Evolutionary conservation across 35 echinoderm and acorn worm species (phyloP), one percentile per base, ranked within the genome.

Genomic region (Lytechinus pictus): DNA sequence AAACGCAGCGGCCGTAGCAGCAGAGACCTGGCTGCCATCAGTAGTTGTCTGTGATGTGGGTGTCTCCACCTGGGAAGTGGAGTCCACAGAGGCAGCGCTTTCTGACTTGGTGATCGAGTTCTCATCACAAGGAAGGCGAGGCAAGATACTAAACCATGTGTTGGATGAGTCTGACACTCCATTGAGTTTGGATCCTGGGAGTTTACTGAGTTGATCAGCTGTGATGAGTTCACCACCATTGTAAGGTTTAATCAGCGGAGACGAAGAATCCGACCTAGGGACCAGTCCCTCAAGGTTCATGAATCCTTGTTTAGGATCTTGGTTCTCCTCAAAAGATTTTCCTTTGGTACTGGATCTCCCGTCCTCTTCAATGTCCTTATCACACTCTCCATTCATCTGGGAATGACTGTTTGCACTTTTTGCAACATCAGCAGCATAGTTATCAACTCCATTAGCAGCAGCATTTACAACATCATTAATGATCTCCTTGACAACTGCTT

Each of bases 111-210:
- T 96, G 52, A 99, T 56, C 8, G 98, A 97, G 14, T 94, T 95
- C 89, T 98, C 96, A 86, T 99, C 98, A 55, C 97, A 98, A 54
- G 97, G 97, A 88, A 96, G 96, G 86, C 98, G 95, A 52, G 98
- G 98, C 89, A 99, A 95, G 86, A 99, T 98, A 89, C 97, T 99
- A 91, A 99, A 99, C 98, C 98, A 99, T 10, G 97, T 95, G 79
- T 92, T 98, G 29, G 97, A 27, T 4, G 53, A 86, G 28, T 95
- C 94, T 54, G 96, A 91, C 53, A 94, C 92, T 44, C 98, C 98
- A 89, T 99, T 99, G 55, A 94, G 94, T 72, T 98, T 99, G 66
- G 95, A 52, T 33, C 96, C 96, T 6, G 92, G 92, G 29, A 93
- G 54, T 54, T 93, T 93, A 54, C 92, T 57, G 11, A 93, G 92